Percentiles rank a stretch among this genome's conserved stretches.
Evolutionary conservation across 2,113 vertebrate species (phyloP).

Genomic region (Passerina amoena): DNA sequence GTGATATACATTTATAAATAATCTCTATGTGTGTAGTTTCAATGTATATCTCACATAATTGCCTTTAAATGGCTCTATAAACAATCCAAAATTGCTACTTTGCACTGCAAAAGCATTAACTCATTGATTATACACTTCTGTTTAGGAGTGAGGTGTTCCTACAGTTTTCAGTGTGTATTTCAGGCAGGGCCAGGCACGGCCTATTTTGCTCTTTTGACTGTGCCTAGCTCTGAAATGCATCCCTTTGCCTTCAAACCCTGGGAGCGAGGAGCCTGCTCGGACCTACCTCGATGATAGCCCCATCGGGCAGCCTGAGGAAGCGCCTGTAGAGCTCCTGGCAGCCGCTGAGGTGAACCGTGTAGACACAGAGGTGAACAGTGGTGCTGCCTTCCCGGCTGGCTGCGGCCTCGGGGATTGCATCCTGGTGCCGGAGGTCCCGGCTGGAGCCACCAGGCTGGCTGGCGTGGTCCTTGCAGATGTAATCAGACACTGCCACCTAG

Average conservation of each 20-base stretch:
- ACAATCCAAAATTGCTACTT: not conserved
- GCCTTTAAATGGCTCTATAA: conserved; percentile 30
- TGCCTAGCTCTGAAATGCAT: not conserved
- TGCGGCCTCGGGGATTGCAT: not conserved
- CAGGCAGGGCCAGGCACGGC: not conserved
- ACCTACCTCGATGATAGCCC: conserved; percentile 89
- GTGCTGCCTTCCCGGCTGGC: conserved; percentile 32
- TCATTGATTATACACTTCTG: not conserved
- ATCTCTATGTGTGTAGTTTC: not conserved
- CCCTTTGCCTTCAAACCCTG: not conserved
- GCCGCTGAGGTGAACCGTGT: conserved; percentile 83
- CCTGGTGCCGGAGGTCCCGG: conserved; percentile 54
- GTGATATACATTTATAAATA: not conserved
- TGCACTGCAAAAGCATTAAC: not conserved
- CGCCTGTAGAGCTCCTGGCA: conserved; percentile 81
- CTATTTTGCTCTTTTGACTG: not conserved
- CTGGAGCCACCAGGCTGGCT: conserved; percentile 45
- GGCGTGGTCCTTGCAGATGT: conserved; percentile 80
- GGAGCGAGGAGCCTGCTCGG: not conserved
- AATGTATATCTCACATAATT: not conserved
- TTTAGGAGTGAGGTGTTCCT: not conserved
- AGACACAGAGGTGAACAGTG: conserved; percentile 80
- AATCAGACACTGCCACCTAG: conserved; percentile 92
- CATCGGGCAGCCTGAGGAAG: conserved; percentile 86
- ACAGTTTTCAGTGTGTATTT: not conserved